Base-by-base conservation (phyloP, 2,113 vertebrate species). In the Taurulus bubalis region DNA sequence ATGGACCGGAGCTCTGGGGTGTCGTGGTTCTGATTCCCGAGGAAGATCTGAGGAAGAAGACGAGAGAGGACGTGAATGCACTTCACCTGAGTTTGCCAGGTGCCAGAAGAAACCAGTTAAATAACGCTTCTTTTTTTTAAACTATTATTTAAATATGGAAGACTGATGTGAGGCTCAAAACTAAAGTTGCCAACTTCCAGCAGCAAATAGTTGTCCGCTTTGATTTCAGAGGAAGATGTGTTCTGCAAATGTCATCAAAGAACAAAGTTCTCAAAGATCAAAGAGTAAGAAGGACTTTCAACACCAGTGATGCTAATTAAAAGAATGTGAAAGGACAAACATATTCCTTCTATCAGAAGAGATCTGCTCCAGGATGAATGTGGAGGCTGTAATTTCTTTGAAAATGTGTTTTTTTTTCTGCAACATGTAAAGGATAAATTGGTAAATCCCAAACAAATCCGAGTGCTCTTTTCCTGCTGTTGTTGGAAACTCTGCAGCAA, bases 1-100 rank as follows among this genome's bases (percentile, higher is more conserved):
- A 98, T 91, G 0, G 94, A 92, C 67, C 96, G 85, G 60, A 99
- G 91, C 82, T 99, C 98, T 0, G 98, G 98, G 0, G 97, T 99
- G 85, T 99, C 98, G 0, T 98, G 98, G 93, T 99, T 99, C 92
- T 93, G 96, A 82, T 99, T 99, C 66, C 98, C 98, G 49, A 95
- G 90, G 88, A 99, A 99, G 42, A 96, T 91, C 98, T 99, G 64
- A 59, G 15, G 7, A 18, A 4, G 40, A 63, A 47, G 9, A 40
- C 1, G 72, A 47, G 24, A 28, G n/a, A 8, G 24, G 16, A 38
- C 22, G 20, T 1, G 16, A 4, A 28, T 12, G 42, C 20, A 30
- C 65, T 14, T 69, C 7, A 68, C 16, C 26, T 14, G 12, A 40
- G 22, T 16, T 66, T 28, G 15, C 8, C 65, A 66, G 15, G 20